A percentile compares a stretch with the other conserved stretches of the same genome.
phyloP scores from a whole-genome alignment of 64 coral and sea anemone genomes.

The Orbicella faveolata region DNA sequence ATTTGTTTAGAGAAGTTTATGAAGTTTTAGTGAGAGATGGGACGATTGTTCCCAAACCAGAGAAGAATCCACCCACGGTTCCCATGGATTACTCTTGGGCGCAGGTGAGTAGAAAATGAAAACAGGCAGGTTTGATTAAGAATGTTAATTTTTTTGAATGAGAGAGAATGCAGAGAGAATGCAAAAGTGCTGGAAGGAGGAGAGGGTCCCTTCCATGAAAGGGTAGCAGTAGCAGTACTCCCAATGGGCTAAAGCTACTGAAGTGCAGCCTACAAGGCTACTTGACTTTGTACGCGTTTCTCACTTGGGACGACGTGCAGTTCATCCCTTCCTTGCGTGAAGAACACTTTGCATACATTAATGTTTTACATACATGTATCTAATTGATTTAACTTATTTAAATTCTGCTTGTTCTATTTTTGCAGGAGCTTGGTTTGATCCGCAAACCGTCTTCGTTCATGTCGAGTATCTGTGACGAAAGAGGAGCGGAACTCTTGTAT shows the following conservation, averaged over 20 bases:
- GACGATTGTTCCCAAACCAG: conserved; percentile 79
- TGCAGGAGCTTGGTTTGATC: conserved; percentile 93
- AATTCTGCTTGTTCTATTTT: neutral
- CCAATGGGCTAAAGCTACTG: too few species aligned
- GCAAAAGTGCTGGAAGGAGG: too few species aligned
- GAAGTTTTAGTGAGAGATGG: conserved; percentile 77
- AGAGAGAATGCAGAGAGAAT: too few species aligned
- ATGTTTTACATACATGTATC: neutral
- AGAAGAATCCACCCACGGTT: conserved; percentile 85
- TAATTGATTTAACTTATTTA: neutral
- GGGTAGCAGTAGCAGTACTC: too few species aligned
- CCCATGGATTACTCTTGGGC: conserved; percentile 98
- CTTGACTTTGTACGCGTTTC: too few species aligned
- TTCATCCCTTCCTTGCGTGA: too few species aligned
- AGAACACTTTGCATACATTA: neutral
- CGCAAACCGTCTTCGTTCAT: conserved; percentile 98
- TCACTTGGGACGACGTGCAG: too few species aligned
- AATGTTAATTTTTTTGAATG: too few species aligned
- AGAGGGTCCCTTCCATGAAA: too few species aligned
- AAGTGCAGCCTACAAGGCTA: too few species aligned
- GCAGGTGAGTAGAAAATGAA: conserved; percentile 52
- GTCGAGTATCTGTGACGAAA: conserved; percentile 99
- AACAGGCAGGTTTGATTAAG: too few species aligned
- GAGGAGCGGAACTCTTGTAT: conserved; percentile 95
- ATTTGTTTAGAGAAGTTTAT: conserved; percentile 69